Base-by-base conservation (phyloP, 2,888 invertebrate species). In the Orthonychiurus folsomi region DNA sequence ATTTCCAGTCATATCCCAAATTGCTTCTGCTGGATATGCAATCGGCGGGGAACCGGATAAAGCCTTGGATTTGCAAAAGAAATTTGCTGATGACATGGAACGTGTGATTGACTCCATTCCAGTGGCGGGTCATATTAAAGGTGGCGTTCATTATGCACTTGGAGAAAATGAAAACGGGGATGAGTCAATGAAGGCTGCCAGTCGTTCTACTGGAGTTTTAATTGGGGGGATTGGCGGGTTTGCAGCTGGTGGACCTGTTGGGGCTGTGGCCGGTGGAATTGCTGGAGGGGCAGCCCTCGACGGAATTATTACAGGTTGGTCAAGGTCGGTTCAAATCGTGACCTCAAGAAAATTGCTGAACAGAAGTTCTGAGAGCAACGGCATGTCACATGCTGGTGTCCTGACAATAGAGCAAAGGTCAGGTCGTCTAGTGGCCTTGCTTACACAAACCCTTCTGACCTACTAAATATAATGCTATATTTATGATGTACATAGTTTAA, bases 91-190 rank as follows among this genome's bases (percentile, higher is more conserved):
- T 28, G 72, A 69, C 53, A 68, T 72, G 67, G 59, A 66, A 3
- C 3, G 9, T 21, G 63, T 61, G 15, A 58, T 65, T 15, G 65
- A 63, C 53, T 61, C 58, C 2, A 70, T 72, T 37, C 72, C 72
- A 1, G 70, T 72, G 2, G 72, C 69, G 2, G 72, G 72, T 15
- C 72, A 72, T 47, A 66, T 70, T 15, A 72, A 72, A 48, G 72
- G 72, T 9, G 65, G 65, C 0, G 64, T 70, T 0, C 70, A 71
- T 59, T 71, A 63, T 59, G 69, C 70, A 2, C 12, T 68, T 56
- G 70, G 69, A n/a, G 62, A 71, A 18, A 67, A 67, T 63, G 63
- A 69, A 50, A 50, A 64, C 20, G 72, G 72, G 0, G 69, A 72
- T 28, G 64, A 68, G n/a, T 66, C 70, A 0, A 72, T 72, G 72